phyloP scores from a whole-genome alignment of 1,140 invertebrate species.

The Probaryconus sp. region DNA sequence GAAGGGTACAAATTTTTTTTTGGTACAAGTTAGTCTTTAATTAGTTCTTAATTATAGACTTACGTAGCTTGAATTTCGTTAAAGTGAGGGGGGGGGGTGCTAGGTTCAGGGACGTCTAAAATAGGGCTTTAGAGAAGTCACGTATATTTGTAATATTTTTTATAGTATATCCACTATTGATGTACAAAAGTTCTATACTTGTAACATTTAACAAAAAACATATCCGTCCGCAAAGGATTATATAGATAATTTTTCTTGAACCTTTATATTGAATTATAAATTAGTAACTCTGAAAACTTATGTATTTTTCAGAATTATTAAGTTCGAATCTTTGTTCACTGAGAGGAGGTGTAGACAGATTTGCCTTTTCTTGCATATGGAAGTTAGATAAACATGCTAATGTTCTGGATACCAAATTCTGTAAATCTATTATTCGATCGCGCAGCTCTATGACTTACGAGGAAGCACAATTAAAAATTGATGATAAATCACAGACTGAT shows the following conservation, averaged over 20 bases:
- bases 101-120: too few species aligned
- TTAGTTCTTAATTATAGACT: too few species aligned
- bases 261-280: background rate
- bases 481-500: slow-evolving; percentile 87
- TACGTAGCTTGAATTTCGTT: too few species aligned
- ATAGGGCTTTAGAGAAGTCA: too few species aligned
- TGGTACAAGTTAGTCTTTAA: too few species aligned
- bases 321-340: slow-evolving; percentile 96
- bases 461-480: slow-evolving; percentile 95
- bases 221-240: too few species aligned
- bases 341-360: slow-evolving; percentile 88
- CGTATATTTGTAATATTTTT: too few species aligned
- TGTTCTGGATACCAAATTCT: slow-evolving; percentile 89
- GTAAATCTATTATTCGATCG: slow-evolving; percentile 95
- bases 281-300: slow-evolving; percentile 20
- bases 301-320: slow-evolving; percentile 83
- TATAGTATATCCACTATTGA: too few species aligned
- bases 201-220: too few species aligned
- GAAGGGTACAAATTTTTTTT: too few species aligned
- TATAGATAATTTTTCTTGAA: slow-evolving; percentile 12
- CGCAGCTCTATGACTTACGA: slow-evolving; percentile 95
- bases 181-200: too few species aligned
- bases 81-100: too few species aligned
- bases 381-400: slow-evolving; percentile 91
- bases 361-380: slow-evolving; percentile 97